Percentiles rank a stretch among this genome's conserved stretches.
Conservation (phyloP, 2,888 invertebrate species). For the Pogonocherus hispidulus region DNA sequence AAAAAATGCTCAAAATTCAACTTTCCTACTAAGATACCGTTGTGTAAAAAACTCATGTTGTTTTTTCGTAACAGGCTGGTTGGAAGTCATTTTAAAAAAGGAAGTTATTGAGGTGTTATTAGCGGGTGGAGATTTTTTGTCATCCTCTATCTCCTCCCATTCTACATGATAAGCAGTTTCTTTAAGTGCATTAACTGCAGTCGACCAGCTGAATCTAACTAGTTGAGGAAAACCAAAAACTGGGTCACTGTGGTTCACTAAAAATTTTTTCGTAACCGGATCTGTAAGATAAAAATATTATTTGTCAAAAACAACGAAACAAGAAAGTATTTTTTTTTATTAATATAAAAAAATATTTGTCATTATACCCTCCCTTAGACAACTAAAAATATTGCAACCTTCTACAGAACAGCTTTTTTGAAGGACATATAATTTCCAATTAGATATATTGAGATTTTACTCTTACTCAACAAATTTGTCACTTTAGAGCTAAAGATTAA, state of each 20-base stretch:
- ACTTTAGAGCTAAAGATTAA: too few relatives aligned
- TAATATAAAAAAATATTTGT: too few relatives aligned
- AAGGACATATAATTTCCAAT: too few relatives aligned
- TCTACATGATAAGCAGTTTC: conserved; percentile 80
- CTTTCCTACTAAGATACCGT: conserved; percentile 73
- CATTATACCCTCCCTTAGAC: too few relatives aligned
- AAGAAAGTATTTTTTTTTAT: neutral
- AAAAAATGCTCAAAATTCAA: conserved; percentile 71
- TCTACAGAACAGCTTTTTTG: too few relatives aligned
- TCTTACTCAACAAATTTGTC: too few relatives aligned
- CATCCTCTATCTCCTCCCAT: conserved; percentile 74
- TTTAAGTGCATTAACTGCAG: conserved; percentile 85
- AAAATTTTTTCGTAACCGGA: conserved; percentile 93
- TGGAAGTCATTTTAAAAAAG: conserved; percentile 64
- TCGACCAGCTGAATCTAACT: conserved; percentile 98
- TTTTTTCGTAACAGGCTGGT: conserved; percentile 60
- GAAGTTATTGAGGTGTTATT: conserved; percentile 66
- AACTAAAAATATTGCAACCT: too few relatives aligned
- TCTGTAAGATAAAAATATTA: conserved; percentile 72
- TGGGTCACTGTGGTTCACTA: conserved; percentile 83
- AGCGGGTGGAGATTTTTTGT: conserved; percentile 50
- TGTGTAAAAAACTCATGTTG: conserved; percentile 79
- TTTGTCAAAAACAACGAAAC: neutral
- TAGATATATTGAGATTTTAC: too few relatives aligned
- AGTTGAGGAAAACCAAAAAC: conserved; percentile 96